phyloP scores from a whole-genome alignment of 2,888 invertebrate genomes.

The Auanema freiburgensis region DNA sequence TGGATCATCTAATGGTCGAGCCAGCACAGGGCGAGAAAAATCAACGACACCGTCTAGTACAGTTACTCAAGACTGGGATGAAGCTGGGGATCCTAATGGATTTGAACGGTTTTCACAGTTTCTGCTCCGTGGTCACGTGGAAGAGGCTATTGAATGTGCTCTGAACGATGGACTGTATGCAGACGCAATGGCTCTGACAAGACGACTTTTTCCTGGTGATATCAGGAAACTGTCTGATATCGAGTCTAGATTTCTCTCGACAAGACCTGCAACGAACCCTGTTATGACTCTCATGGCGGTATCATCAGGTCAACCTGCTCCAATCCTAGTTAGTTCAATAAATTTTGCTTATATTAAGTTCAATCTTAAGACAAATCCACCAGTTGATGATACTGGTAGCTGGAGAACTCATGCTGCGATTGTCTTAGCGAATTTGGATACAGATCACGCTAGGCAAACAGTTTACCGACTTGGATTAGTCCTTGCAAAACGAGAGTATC shows the following conservation, averaged over 20 bases:
- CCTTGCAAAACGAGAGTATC: slow-evolving; percentile 73
- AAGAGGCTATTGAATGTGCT: slow-evolving; percentile 60
- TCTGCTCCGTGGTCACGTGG: slow-evolving; percentile 56
- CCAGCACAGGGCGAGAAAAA: slow-evolving; percentile 21
- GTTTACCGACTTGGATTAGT: slow-evolving; percentile 56
- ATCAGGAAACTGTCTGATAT: slow-evolving; percentile 40
- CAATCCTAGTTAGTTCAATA: slow-evolving; percentile 42
- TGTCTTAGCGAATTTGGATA: slow-evolving; percentile 71
- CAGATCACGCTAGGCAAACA: slow-evolving; percentile 45
- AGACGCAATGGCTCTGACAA: slow-evolving; percentile 55
- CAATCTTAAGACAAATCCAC: slow-evolving; percentile 38
- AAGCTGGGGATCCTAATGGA: slow-evolving; percentile 38
- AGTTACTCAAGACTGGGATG: slow-evolving; percentile 48
- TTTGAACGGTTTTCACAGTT: slow-evolving; percentile 49
- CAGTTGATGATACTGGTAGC: slow-evolving; percentile 72
- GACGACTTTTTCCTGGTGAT: slow-evolving; percentile 49
- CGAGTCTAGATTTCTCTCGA: slow-evolving; percentile 48
- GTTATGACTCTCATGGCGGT: slow-evolving; percentile 56
- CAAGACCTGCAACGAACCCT: slow-evolving; percentile 52
- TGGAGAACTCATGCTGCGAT: slow-evolving; percentile 96
- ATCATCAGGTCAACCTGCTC: slow-evolving; percentile 49
- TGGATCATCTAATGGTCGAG: not conserved
- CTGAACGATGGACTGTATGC: slow-evolving; percentile 52
- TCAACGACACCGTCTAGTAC: slow-evolving; percentile 41
- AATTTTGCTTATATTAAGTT: slow-evolving; percentile 4